Evolutionary conservation across 53 echinoderm and acorn worm species (phyloP).

Genomic region (Glandiceps talaboti): DNA sequence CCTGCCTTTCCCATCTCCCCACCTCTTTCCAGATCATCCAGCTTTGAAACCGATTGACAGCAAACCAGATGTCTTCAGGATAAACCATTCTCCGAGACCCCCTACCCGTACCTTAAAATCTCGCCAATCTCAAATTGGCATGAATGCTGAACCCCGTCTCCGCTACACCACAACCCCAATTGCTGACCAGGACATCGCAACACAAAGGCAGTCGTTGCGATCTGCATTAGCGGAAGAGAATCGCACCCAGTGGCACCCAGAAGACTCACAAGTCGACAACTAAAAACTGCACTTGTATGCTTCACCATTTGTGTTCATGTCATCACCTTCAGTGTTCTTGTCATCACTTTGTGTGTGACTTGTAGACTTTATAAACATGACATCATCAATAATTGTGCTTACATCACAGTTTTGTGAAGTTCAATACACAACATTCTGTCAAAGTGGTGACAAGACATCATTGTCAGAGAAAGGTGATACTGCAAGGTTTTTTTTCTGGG

Average conservation of each 20-base stretch:
- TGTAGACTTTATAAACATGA: no score
- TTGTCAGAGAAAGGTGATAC: no score
- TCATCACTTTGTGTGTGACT: not conserved
- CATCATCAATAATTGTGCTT: not conserved
- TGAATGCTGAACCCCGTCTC: constrained; percentile 4
- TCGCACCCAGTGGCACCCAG: not conserved
- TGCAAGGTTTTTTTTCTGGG: not conserved
- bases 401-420: not conserved
- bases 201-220: not conserved
- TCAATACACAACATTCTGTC: no score
- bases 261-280: not conserved
- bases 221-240: not conserved
- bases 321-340: not conserved
- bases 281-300: not conserved
- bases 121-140: constrained; percentile 6
- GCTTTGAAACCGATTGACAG: constrained; percentile 32
- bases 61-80: constrained; percentile 78
- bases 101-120: constrained; percentile 11
- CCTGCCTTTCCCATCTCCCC: no score
- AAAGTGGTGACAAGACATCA: no score
- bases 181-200: not conserved
- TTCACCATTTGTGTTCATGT: not conserved
- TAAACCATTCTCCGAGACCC: constrained; percentile 43
- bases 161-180: constrained; percentile 26
- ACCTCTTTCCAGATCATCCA: constrained; percentile 46